Conservation (phyloP, 2,797 vertebrate species). For the Scleropages formosus region DNA sequence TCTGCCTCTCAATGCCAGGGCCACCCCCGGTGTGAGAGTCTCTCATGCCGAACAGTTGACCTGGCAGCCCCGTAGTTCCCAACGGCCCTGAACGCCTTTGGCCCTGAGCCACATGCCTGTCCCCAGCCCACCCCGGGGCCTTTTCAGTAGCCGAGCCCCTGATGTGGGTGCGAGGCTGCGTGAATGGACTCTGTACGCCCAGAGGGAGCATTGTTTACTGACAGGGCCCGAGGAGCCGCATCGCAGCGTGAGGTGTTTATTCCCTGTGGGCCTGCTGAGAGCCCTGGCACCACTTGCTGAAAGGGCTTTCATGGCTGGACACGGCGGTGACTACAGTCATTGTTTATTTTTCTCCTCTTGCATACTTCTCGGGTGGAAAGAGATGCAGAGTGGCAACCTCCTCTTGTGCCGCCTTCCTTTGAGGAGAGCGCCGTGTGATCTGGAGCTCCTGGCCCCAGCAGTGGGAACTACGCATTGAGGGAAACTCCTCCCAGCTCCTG, state of each 20-base stretch:
- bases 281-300: slow-evolving; percentile 27
- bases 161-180: slow-evolving; percentile 7
- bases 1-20: too few species aligned
- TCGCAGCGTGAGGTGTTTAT: slow-evolving; percentile 29
- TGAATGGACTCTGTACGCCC: too few species aligned
- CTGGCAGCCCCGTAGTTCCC: too few species aligned
- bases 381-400: too few species aligned
- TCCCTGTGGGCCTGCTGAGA: slow-evolving; percentile 17
- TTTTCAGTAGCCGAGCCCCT: not conserved
- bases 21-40: too few species aligned
- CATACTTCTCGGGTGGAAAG: slow-evolving; percentile 8
- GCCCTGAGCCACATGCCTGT: slow-evolving; percentile 37
- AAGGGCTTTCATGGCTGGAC: slow-evolving; percentile 27
- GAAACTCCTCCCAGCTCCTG: too few species aligned
- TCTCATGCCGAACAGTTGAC: too few species aligned
- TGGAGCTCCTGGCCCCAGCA: too few species aligned
- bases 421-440: too few species aligned
- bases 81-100: slow-evolving; percentile 15
- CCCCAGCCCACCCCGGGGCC: slow-evolving; percentile 11
- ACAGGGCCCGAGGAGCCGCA: slow-evolving; percentile 11
- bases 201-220: slow-evolving; percentile 25
- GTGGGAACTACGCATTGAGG: too few species aligned
- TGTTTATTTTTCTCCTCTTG: slow-evolving; percentile 35
- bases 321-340: slow-evolving; percentile 25
- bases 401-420: too few species aligned